A percentile compares a stretch with the other conserved stretches of the same genome.
phyloP scores from a whole-genome alignment of 2,888 invertebrate species.

The Nephrotoma appendiculata region DNA sequence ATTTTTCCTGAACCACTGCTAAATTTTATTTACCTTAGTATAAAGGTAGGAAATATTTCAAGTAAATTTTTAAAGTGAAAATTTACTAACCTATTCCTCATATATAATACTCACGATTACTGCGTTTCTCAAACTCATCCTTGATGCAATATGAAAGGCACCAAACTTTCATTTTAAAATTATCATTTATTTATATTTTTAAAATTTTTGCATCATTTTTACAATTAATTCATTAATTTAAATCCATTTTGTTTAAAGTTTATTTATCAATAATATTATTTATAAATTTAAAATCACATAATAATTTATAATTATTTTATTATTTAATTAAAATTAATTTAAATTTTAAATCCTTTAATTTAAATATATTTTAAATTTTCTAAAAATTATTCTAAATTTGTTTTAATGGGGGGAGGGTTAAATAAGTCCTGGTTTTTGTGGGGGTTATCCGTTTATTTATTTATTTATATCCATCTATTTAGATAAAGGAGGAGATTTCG shows the following conservation, averaged over 20 bases:
- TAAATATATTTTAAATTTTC: neutral
- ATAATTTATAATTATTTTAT: slow-evolving; percentile 3
- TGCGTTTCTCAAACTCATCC: neutral
- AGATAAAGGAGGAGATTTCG: neutral
- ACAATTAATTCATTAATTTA: neutral
- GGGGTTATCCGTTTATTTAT: neutral
- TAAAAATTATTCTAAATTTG: neutral
- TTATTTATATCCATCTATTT: neutral
- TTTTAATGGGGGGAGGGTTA: neutral
- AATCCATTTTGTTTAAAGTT: neutral
- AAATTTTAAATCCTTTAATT: slow-evolving; percentile 2
- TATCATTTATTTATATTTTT: neutral
- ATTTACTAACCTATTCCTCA: neutral
- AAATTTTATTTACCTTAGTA: too few relatives aligned
- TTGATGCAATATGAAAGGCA: neutral
- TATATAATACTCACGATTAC: neutral
- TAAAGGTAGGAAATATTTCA: too few relatives aligned
- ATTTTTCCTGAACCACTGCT: too few relatives aligned
- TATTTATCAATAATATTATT: neutral
- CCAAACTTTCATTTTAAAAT: neutral
- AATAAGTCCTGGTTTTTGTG: neutral
- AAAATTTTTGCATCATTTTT: neutral
- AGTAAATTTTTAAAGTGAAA: too few relatives aligned
- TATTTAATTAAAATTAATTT: neutral
- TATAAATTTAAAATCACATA: slow-evolving; percentile 2